These are phyloP conservation scores for Leucophenga montana DNA, from an alignment of 2,888 invertebrate genomes.

Conservation along the genomic window DNA sequence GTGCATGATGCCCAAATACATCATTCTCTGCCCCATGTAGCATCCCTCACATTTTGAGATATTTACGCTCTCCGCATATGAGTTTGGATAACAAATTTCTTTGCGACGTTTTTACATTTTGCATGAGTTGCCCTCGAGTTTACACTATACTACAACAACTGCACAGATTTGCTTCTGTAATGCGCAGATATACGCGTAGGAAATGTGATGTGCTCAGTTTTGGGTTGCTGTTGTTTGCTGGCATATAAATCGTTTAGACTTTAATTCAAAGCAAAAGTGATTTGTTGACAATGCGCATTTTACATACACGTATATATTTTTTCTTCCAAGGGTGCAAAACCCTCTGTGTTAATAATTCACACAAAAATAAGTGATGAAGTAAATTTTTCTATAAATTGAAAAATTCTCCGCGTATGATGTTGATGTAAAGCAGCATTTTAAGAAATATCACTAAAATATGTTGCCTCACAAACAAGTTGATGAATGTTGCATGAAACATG, in stretches of 20 bases:
- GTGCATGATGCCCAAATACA: slow-evolving; percentile 13
- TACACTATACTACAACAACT: no score
- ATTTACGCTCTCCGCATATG: slow-evolving; percentile 50
- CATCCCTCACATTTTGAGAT: neutral
- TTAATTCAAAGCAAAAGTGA: slow-evolving; percentile 53
- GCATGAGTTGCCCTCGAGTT: slow-evolving; percentile 16
- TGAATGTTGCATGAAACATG: slow-evolving; percentile 61
- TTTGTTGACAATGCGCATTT: slow-evolving; percentile 61
- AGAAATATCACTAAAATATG: slow-evolving; percentile 32
- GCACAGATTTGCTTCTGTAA: no score
- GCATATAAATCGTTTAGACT: slow-evolving; percentile 22
- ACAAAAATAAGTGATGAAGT: slow-evolving; percentile 37
- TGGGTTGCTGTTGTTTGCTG: neutral
- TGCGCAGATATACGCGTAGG: neutral
- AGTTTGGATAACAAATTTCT: slow-evolving; percentile 59
- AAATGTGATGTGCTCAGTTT: neutral
- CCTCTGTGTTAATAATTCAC: no score
- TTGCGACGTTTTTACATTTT: slow-evolving; percentile 65
- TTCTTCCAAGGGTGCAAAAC: no score
- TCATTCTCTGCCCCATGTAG: slow-evolving; percentile 2
- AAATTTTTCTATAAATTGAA: slow-evolving; percentile 64
- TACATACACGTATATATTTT: no score
- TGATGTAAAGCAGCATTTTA: neutral
- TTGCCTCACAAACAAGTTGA: slow-evolving; percentile 54
- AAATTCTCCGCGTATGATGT: slow-evolving; percentile 46